A percentile compares a stretch with the other conserved stretches of the same genome.
These are phyloP conservation scores for Monodelphis domestica DNA, from an alignment of 2,797 vertebrate genomes.

Conservation along the genomic window DNA sequence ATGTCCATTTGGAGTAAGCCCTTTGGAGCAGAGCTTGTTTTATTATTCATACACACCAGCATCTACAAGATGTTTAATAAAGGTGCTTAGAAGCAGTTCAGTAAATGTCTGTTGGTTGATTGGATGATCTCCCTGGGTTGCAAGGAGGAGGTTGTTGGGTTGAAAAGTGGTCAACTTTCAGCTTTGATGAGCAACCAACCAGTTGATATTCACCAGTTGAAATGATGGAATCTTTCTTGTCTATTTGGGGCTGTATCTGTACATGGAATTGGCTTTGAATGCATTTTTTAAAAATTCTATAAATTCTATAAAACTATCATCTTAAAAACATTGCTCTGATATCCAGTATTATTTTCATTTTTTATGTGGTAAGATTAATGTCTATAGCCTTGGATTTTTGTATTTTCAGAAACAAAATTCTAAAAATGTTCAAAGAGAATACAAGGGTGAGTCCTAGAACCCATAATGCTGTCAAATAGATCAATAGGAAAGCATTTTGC, in stretches of 20 bases:
- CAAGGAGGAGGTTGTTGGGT: not conserved
- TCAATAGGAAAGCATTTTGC: not conserved
- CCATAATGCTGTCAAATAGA: not conserved
- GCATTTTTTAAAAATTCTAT: conserved; percentile 8
- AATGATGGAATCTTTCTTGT: not conserved
- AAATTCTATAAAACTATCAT: not conserved
- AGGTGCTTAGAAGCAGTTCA: not conserved
- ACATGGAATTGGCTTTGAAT: conserved; percentile 18
- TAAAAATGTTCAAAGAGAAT: not conserved
- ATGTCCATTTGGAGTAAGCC: not conserved
- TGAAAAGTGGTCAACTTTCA: not conserved
- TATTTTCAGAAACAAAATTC: not conserved
- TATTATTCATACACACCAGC: not conserved
- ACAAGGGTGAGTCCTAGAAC: not conserved
- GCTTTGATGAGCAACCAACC: not conserved
- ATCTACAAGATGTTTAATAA: not conserved
- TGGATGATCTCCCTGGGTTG: not conserved
- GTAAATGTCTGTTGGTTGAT: not conserved
- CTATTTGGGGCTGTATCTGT: not conserved
- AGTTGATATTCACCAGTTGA: not conserved
- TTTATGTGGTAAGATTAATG: not conserved
- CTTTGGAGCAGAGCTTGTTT: not conserved
- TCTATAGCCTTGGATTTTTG: not conserved
- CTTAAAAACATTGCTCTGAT: conserved; percentile 20
- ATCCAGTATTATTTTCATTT: conserved; percentile 11